Percentiles rank a stretch among this genome's conserved stretches.
These are phyloP conservation scores for Pollicipes pollicipes DNA, from an alignment of 1,140 invertebrate species.

Conservation along the genomic window DNA sequence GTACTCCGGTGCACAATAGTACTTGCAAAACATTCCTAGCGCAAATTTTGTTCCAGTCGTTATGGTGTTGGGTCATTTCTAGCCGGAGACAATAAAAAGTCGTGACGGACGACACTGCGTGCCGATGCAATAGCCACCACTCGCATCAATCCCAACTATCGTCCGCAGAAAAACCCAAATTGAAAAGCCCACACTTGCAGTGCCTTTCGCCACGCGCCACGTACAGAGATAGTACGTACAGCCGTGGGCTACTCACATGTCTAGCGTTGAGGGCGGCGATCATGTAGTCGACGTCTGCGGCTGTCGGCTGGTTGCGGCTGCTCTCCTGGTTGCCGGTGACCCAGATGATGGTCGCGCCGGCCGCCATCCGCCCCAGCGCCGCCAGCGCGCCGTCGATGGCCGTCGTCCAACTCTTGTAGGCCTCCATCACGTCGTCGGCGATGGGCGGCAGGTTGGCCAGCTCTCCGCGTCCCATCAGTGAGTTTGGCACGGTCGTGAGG, in stretches of 20 bases:
- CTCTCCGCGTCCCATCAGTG: slow-evolving; percentile 16
- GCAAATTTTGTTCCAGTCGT: no score
- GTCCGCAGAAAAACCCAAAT: no score
- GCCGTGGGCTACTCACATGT: neutral
- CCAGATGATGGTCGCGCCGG: slow-evolving; percentile 2
- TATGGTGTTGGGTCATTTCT: no score
- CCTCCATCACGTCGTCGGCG: slow-evolving; percentile 15
- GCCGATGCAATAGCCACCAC: no score
- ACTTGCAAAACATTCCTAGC: no score
- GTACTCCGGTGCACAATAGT: no score
- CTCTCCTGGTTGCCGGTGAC: neutral
- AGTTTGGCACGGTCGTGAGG: slow-evolving; percentile 14
- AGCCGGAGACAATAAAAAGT: no score
- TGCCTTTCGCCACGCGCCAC: no score
- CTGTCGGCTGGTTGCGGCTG: neutral
- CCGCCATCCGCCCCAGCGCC: slow-evolving; percentile 9
- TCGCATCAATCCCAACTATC: no score
- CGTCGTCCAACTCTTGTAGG: slow-evolving; percentile 15
- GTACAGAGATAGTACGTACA: no score
- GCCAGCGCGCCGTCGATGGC: slow-evolving; percentile 14
- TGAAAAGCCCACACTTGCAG: no score
- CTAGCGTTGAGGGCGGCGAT: neutral
- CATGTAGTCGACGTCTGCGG: neutral
- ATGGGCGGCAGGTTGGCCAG: slow-evolving; percentile 18
- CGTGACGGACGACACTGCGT: no score